Evolutionary conservation across 2,888 invertebrate genomes (phyloP).

Genomic region (Pseudoips prasinana): DNA sequence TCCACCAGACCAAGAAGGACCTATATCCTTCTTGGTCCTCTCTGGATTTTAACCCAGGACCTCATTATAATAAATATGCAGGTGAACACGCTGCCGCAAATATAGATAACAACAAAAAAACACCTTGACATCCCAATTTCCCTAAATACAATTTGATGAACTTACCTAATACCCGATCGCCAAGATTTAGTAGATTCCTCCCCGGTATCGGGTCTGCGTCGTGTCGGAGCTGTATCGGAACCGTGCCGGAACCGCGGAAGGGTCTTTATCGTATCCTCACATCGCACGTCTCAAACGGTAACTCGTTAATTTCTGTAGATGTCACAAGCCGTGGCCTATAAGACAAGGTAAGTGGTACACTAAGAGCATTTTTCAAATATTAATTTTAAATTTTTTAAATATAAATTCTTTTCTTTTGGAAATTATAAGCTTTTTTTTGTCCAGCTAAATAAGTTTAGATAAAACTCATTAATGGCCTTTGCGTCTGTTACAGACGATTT

Average conservation of each 20-base stretch:
- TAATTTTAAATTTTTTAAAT: neutral
- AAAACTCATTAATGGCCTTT: too few species aligned
- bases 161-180: conserved; percentile 28
- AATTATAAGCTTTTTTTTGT: too few species aligned
- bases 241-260: conserved; percentile 50
- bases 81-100: too few species aligned
- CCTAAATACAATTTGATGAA: conserved; percentile 26
- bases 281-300: conserved; percentile 64
- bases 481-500: too few species aligned
- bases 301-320: conserved; percentile 69
- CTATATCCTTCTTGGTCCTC: too few species aligned
- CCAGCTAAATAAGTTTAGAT: too few species aligned
- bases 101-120: too few species aligned
- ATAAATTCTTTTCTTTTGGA: too few species aligned
- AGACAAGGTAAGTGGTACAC: conserved; percentile 25
- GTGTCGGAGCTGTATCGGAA: conserved; percentile 35
- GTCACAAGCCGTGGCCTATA: conserved; percentile 50
- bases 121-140: conserved; percentile 28
- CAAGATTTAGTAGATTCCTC: conserved; percentile 41
- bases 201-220: conserved; percentile 38
- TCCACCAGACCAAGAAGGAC: too few species aligned
- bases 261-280: conserved; percentile 54
- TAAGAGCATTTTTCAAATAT: conserved; percentile 14
- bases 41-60: too few species aligned
- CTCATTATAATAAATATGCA: too few species aligned